These are phyloP conservation scores for Chironomus riparius DNA, from an alignment of 2,888 invertebrate genomes.

Conservation along the genomic window DNA sequence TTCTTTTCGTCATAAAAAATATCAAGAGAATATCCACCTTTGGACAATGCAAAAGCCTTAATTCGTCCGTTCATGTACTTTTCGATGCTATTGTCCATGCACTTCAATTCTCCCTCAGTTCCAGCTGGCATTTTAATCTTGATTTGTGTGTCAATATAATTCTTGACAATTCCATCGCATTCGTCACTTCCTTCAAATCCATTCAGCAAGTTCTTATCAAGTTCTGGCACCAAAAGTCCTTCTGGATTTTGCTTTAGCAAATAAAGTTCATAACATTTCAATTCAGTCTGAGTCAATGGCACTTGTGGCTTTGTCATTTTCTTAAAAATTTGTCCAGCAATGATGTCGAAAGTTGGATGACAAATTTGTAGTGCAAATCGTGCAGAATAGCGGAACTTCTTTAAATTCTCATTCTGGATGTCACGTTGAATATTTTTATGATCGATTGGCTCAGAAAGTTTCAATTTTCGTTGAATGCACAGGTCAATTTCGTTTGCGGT, in stretches of 20 bases:
- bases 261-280: background rate
- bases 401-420: background rate
- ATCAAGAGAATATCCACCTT: background rate
- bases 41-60: background rate
- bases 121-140: background rate
- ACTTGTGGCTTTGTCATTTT: background rate
- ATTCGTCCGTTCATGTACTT: background rate
- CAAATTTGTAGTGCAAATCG: background rate
- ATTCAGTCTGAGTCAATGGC: background rate
- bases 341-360: slow-evolving; percentile 1
- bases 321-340: background rate
- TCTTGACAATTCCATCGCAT: background rate
- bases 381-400: background rate
- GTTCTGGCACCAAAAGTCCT: background rate
- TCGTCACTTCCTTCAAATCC: background rate
- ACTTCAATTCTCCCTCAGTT: background rate
- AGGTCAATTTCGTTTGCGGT: background rate
- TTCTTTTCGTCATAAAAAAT: background rate
- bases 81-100: background rate
- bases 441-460: background rate
- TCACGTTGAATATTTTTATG: background rate
- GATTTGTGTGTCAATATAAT: background rate
- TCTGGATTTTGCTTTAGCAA: background rate
- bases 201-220: background rate
- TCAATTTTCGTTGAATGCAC: background rate